Evolutionary conservation across 2,888 invertebrate species (phyloP), one percentile per base, ranked within the genome.

Genomic region (Cartodere bifasciata): DNA sequence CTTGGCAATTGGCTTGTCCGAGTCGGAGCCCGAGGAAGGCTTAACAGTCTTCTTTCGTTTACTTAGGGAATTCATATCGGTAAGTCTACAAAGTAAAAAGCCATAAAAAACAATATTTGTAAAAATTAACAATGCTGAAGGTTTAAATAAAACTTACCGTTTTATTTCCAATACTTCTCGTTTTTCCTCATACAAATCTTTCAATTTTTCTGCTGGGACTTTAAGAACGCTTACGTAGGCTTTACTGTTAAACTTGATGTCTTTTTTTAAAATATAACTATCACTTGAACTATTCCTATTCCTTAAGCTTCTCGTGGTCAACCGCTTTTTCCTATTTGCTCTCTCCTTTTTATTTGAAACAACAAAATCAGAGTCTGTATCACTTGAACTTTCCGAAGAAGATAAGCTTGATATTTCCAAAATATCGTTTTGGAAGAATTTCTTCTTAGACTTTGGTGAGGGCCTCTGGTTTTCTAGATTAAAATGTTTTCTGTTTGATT

Each of bases 181-280:
- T 31, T 46, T 45, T 29, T 40, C 43, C 24, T 45, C 33, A 43
- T 51, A 55, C 32, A 44, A 35, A n/a, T 45, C 43, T 29, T 48
- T 50, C 34, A 57, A 34, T 35, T 49, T 43, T 27, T 50, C 48
- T 35, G 48, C 45, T 14, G 45, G 42, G 23, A 52, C 40, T 36
- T 41, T 43, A 14, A 50, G 46, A 33, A 57, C 39, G 11, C 44
- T 42, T 16, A 56, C 45, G 31, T 44, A 47, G 30, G 49, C 43
- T 37, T 47, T 33, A 4, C 30, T 36, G 15, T 38, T 39, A 22
- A 53, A 47, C 39, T 52, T 53, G 11, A 35, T 35, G 37, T 50
- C 49, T n/a, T n/a, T n/a, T n/a, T n/a, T n/a, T n/a, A n/a, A n/a
- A n/a, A n/a, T n/a, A n/a, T n/a, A n/a, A n/a, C n/a, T n/a, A n/a